Evolutionary conservation across 2,888 invertebrate genomes (phyloP), one percentile per base, ranked within the genome.

Genomic region (Subacronicta megacephala): DNA sequence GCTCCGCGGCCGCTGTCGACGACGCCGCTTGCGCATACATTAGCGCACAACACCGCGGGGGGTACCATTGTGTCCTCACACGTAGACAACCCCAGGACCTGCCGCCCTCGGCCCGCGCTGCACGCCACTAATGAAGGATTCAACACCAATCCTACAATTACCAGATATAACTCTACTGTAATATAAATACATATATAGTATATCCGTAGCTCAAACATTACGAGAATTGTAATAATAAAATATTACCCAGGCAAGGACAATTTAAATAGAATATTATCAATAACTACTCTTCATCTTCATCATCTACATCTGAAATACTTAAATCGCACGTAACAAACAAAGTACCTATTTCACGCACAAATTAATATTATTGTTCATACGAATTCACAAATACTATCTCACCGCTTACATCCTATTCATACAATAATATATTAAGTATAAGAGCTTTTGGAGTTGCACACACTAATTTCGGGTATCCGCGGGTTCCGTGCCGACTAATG

Each of bases 11-110:
- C 85, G 88, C 83, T 75, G 89, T 84, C 87, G 88, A 75, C 86
- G 86, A 78, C 83, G 85, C 78, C 87, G 85, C 84, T 73, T 82
- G 85, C 84, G 91, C 90, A 91, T 91, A 91, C 86, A 90, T 90
- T 92, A 92, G 81, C 90, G 89, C 87, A 88, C 88, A 84, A 85
- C 87, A 81, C 85, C 82, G 80, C 87, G 89, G 89, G 90, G 90
- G 91, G 87, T 86, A 81, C 83, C 89, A 92, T 91, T 92, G 92
- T 92, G 85, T 88, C 85, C 84, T 82, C 81, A 80, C 79, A 81
- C 82, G 74, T 77, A 78, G 80, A 72, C 80, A 73, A 77, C 77
- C 69, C 73, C 45, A 29, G 18, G 72, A 68, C 70, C 58, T 20
- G 36, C 50, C 68, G 46, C 62, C 57, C 65, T 63, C 57, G 20